Evolutionary conservation across 2,113 vertebrate genomes (phyloP).

Genomic region (Eublepharis macularius): DNA sequence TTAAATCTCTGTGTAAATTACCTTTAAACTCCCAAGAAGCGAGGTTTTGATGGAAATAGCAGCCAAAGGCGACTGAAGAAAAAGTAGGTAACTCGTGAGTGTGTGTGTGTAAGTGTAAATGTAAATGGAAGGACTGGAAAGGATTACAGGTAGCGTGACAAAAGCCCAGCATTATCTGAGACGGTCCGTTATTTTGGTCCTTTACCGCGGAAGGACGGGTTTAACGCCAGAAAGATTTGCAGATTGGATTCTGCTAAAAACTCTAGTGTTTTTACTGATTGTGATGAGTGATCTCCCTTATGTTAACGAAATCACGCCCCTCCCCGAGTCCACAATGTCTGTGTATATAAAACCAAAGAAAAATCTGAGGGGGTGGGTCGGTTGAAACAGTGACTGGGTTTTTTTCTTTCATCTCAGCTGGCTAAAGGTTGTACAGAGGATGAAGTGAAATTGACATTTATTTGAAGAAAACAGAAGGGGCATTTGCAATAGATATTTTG

Average conservation of each 20-base stretch:
- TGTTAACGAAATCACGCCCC: background rate
- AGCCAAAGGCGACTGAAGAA: accelerated
- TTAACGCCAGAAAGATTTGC: background rate
- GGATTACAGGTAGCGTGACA: background rate
- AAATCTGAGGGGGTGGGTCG: background rate
- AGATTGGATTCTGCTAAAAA: background rate
- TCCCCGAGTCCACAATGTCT: background rate
- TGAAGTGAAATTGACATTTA: background rate
- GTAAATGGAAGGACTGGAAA: background rate
- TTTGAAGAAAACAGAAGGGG: background rate
- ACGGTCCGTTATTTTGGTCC: background rate
- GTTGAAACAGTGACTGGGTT: background rate
- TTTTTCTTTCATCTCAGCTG: background rate
- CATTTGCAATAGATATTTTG: accelerated
- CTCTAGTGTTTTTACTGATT: background rate
- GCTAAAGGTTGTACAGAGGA: background rate
- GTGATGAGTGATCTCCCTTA: background rate
- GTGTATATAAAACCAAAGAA: background rate
- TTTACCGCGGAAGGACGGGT: no score
- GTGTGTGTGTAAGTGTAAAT: background rate
- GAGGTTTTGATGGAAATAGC: accelerated
- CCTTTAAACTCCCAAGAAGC: background rate
- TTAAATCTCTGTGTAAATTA: slow-evolving; percentile 59
- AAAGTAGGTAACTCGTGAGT: background rate
- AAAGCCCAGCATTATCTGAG: background rate